Base-by-base conservation (phyloP, 2,888 invertebrate species). In the Cephalotes varians region DNA sequence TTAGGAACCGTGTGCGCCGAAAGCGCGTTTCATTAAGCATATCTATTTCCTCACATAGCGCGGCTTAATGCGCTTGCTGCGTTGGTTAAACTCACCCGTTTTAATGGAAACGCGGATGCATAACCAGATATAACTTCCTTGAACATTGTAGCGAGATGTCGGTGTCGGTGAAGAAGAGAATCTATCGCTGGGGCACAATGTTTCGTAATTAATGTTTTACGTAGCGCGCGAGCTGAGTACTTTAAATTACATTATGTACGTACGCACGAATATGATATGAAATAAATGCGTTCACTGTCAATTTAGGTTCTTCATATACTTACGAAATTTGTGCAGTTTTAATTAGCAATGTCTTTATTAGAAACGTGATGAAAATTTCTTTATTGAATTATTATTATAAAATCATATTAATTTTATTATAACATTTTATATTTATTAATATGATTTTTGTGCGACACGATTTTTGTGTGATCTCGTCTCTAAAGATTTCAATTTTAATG, bases 11-110 rank as follows among this genome's bases (percentile, higher is more conserved):
- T 49, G 72, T 72, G 31, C 60, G 31, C 67, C 69, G 77, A 83
- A 86, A 85, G 86, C 84, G 83, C 82, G 84, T 90, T 91, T 89
- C 89, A 90, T 89, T 88, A 87, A 88, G 81, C 88, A 87, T 87
- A 90, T 90, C 88, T 84, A 84, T 90, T 88, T 85, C 89, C 85
- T 82, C 80, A 69, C 74, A 40, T 10, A 58, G 82, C 56, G 51
- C 67, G 85, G 79, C 79, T 90, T 88, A 89, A 88, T 88, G 56
- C 85, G 83, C 83, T 85, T 86, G 80, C 83, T 47, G 56, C 67
- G 60, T 51, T 82, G 84, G 84, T 81, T 88, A 85, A 90, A 85
- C 65, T 69, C 28, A 44, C 47, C 67, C 67, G 71, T 67, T 81
- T 62, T 69, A 73, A 51, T 21, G 58, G 74, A 73, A 49, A 87